Conservation (phyloP, 2,113 vertebrate genomes). For the Chaetops frenatus region DNA sequence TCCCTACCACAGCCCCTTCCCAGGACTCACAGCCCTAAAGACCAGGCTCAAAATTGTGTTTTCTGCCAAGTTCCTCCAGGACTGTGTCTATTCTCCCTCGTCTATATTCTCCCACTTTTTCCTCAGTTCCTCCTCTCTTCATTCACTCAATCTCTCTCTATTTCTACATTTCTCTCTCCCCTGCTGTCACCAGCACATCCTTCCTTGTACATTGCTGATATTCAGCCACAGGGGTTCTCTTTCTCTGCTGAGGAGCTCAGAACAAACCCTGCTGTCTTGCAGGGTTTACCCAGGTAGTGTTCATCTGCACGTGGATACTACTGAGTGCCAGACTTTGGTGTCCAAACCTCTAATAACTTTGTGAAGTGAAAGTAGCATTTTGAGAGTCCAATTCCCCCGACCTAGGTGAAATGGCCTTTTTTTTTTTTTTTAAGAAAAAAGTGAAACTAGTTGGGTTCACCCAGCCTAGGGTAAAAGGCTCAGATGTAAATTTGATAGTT, state of each 20-base stretch:
- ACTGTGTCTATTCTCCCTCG: not conserved
- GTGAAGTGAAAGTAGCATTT: not conserved
- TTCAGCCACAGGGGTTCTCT: not conserved
- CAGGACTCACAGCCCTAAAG: not conserved
- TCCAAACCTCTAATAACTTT: not conserved
- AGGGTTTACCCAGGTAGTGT: too few species aligned
- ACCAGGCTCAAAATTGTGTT: not conserved
- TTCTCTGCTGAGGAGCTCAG: not conserved
- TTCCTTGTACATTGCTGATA: not conserved
- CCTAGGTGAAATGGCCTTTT: not conserved
- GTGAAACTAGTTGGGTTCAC: not conserved
- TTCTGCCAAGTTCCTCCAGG: not conserved
- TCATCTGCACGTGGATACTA: fast-evolving
- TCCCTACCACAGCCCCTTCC: not conserved
- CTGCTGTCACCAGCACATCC: not conserved
- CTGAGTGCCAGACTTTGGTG: not conserved
- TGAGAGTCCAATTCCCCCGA: not conserved
- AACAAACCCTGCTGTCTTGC: not conserved
- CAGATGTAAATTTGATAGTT: not conserved
- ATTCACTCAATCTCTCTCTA: not conserved
- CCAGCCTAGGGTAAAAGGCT: not conserved
- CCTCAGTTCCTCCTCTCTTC: not conserved
- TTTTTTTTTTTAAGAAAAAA: too few species aligned
- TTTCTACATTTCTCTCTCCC: not conserved
- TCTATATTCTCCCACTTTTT: not conserved